Evolutionary conservation across 2,797 vertebrate species (phyloP), one percentile per base, ranked within the genome.

Genomic region (Chelmon rostratus): DNA sequence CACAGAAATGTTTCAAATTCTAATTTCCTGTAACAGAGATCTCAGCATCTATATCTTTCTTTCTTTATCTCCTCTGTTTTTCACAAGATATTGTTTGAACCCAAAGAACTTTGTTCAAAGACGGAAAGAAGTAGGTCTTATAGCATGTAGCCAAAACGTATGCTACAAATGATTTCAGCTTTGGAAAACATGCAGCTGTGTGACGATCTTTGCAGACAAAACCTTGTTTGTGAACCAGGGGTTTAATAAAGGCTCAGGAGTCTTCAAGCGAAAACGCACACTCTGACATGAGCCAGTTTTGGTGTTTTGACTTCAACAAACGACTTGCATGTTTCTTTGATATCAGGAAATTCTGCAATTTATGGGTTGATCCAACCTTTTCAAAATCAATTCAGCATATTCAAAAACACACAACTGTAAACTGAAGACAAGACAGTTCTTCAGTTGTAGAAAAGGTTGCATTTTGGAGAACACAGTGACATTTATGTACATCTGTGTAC

Each of bases 251-350:
- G 8, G 1, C 9, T 49, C 52, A 31, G 13, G 2, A 38, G 38
- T 78, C 10, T 40, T 68, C 54, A 44, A 54, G 19, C 7, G 16
- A 61, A 68, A 35, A 44, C n/a, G 54, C 19, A 19, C 67, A 64
- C n/a, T 9, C 13, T 75, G 62, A 67, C 52, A 35, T 11, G 2
- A 40, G 50, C 11, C 11, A 54, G 19, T 68, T 47, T 75, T 70
- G 5, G 18, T 19, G 15, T 57, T 37, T 52, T 69, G 18, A 52
- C 5, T 38, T 21, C 0, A 61, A 2, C 10, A 53, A 19, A 38
- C 47, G 6, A 25, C 6, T 35, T 11, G 8, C 11, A n/a, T 3
- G 16, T 28, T 53, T 66, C 13, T 59, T 25, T 49, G 6, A 68
- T 18, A 59, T 37, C 10, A 31, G 7, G 21, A 46, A 37, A 35